Conservation (phyloP, 2,113 vertebrate species). For the Melanostigma gelatinosum region DNA sequence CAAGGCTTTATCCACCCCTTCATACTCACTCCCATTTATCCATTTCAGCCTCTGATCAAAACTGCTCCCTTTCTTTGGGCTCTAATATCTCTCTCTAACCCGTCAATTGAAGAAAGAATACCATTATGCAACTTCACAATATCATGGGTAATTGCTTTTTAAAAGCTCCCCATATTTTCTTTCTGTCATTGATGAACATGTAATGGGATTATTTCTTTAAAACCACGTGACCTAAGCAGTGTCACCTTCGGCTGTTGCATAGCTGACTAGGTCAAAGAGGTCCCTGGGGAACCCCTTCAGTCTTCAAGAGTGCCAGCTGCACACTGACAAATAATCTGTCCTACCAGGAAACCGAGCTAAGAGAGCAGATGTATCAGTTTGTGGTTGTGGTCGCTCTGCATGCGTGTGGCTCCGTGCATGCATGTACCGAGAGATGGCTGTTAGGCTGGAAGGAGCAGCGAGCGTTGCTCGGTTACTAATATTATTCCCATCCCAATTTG, state of each 20-base stretch:
- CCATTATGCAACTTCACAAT: slow-evolving; percentile 64
- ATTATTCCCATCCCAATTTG: slow-evolving; percentile 79
- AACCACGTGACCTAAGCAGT: slow-evolving; percentile 39
- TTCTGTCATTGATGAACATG: slow-evolving; percentile 66
- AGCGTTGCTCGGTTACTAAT: slow-evolving; percentile 68
- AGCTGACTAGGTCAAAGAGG: slow-evolving; percentile 40
- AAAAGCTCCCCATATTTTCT: slow-evolving; percentile 54
- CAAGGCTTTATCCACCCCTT: slow-evolving; percentile 61
- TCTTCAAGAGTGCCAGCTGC: slow-evolving; percentile 43
- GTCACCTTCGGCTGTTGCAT: slow-evolving; percentile 61
- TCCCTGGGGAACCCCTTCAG: slow-evolving; percentile 47
- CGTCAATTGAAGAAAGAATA: slow-evolving; percentile 54
- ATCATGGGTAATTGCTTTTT: slow-evolving; percentile 71
- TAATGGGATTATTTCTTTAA: slow-evolving; percentile 56
- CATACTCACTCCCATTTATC: slow-evolving; percentile 55
- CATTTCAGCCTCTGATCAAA: slow-evolving; percentile 67
- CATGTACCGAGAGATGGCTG: slow-evolving; percentile 47
- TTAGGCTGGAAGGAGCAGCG: slow-evolving; percentile 36
- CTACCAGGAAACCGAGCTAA: slow-evolving; percentile 35
- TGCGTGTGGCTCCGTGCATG: slow-evolving; percentile 22
- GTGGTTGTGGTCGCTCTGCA: slow-evolving; percentile 5
- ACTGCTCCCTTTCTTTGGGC: slow-evolving; percentile 48
- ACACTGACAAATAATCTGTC: slow-evolving; percentile 33
- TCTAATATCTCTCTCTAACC: slow-evolving; percentile 60
- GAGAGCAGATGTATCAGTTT: slow-evolving; percentile 38